Conservation (phyloP, 2,888 invertebrate species). For the Stratiomys singularior region DNA sequence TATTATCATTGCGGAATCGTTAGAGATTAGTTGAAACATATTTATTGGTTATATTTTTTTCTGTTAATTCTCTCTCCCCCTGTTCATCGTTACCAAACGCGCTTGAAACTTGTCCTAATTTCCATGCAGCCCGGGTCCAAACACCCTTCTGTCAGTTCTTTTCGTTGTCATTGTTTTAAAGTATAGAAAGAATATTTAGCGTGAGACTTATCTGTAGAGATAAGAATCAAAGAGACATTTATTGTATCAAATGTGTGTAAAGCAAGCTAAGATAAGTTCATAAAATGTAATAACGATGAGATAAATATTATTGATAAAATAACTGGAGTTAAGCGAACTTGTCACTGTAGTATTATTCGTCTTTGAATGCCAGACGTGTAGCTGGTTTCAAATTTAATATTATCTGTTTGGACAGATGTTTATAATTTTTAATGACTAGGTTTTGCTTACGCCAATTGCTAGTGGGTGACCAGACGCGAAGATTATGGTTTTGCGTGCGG, state of each 20-base stretch:
- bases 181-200: background rate
- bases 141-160: too few species aligned
- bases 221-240: background rate
- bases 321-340: background rate
- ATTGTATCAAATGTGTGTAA: constrained; percentile 12
- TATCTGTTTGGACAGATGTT: background rate
- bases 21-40: background rate
- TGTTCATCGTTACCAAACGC: background rate
- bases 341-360: background rate
- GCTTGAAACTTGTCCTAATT: background rate
- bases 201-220: constrained; percentile 13
- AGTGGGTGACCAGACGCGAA: too few species aligned
- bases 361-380: background rate
- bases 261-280: constrained; percentile 3
- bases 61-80: background rate
- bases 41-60: background rate
- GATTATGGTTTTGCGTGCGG: too few species aligned
- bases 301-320: constrained; percentile 29
- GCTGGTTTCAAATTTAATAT: background rate
- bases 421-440: background rate
- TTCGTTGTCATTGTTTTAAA: background rate
- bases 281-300: background rate
- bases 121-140: too few species aligned
- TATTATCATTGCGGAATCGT: constrained; percentile 10
- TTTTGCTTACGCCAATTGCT: too few species aligned